These are phyloP conservation scores for Eulemur rubriventer DNA, from an alignment of 2,797 vertebrate genomes.

Conservation along the genomic window DNA sequence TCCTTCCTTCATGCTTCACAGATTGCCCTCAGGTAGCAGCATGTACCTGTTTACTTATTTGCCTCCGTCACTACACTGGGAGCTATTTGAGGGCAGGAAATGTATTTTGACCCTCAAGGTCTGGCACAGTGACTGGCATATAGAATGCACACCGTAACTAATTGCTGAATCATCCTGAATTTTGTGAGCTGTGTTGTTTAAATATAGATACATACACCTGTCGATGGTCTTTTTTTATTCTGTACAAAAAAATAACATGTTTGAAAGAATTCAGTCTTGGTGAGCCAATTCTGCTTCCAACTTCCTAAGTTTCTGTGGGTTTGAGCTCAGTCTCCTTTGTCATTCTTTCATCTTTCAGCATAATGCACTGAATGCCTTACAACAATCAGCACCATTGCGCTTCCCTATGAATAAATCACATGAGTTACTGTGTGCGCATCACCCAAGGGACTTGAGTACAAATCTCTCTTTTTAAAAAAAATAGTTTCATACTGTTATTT, in stretches of 20 bases:
- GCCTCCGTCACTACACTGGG: background rate
- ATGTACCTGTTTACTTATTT: background rate
- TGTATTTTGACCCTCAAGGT: background rate
- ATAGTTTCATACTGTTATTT: background rate
- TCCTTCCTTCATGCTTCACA: background rate
- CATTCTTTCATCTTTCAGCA: background rate
- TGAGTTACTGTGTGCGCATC: background rate
- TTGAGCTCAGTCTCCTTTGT: background rate
- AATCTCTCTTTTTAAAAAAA: background rate
- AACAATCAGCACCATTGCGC: background rate
- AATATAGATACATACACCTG: background rate
- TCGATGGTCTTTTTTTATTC: background rate
- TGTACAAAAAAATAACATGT: background rate
- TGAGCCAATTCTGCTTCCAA: background rate
- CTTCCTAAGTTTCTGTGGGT: background rate
- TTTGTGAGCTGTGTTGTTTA: background rate
- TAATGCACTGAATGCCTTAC: background rate
- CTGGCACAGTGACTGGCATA: background rate
- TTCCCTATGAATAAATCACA: background rate
- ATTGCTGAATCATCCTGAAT: background rate
- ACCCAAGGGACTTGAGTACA: background rate
- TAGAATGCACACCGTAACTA: background rate
- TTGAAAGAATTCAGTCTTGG: conserved; percentile 25
- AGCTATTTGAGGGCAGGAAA: background rate
- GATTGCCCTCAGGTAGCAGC: background rate